Percentiles rank a stretch among this genome's conserved stretches.
phyloP scores from a whole-genome alignment of 1,140 invertebrate species.

The Drosophila oshimai region DNA sequence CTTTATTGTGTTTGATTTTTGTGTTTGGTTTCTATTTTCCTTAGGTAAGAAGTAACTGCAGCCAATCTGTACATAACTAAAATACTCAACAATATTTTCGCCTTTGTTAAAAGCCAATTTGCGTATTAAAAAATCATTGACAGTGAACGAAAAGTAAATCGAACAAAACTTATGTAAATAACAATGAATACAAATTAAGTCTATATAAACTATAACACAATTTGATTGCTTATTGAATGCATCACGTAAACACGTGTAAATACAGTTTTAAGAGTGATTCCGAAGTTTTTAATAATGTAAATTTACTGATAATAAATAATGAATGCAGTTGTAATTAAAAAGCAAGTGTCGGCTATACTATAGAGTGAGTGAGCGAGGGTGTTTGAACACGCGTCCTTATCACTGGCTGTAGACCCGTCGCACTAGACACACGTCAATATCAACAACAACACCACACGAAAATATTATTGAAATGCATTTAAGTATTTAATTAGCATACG shows the following conservation, averaged over 20 bases:
- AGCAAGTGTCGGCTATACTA: constrained; percentile 24
- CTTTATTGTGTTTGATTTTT: constrained; percentile 10
- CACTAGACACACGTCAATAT: constrained; percentile 20
- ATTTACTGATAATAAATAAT: constrained; percentile 63
- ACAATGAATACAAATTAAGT: constrained; percentile 39
- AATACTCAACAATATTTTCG: background rate
- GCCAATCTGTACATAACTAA: constrained; percentile 48
- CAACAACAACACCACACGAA: constrained; percentile 7
- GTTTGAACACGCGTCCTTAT: constrained; percentile 24
- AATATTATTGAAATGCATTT: constrained; percentile 54
- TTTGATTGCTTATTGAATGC: constrained; percentile 43
- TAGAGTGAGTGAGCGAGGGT: constrained; percentile 2
- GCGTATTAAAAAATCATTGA: constrained; percentile 29
- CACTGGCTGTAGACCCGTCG: constrained; percentile 13
- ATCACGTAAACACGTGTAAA: constrained; percentile 69
- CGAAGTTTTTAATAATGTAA: constrained; percentile 61
- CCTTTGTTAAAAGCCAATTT: constrained; percentile 9
- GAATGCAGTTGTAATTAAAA: constrained; percentile 29
- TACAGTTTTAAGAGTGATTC: constrained; percentile 52
- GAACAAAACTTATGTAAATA: constrained; percentile 54
- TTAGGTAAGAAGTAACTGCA: constrained; percentile 6
- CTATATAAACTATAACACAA: constrained; percentile 25
- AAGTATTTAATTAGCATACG: constrained; percentile 61
- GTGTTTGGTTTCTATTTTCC: background rate
- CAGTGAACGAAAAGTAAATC: background rate